A percentile compares a stretch with the other conserved stretches of the same genome.
Evolutionary conservation across 2,797 vertebrate genomes (phyloP).

Genomic region (Todus mexicanus): DNA sequence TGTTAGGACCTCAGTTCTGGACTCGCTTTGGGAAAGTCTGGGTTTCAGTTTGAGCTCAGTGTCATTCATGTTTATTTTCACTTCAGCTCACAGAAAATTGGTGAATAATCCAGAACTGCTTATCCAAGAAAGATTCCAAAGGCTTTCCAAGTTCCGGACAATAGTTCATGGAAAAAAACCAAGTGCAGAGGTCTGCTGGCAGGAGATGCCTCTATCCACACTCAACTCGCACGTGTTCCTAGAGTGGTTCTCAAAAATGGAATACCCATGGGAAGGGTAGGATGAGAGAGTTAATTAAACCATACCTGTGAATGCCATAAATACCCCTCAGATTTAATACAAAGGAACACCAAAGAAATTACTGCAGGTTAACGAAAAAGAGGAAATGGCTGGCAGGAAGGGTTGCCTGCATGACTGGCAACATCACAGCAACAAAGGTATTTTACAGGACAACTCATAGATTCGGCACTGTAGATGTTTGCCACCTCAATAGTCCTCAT

Average conservation of each 20-base stretch:
- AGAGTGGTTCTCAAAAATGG: neutral
- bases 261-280: neutral
- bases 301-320: neutral
- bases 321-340: neutral
- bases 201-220: neutral
- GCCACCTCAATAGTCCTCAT: neutral
- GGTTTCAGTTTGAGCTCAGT: neutral
- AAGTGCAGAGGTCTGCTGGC: neutral
- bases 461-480: neutral
- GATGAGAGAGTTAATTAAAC: neutral
- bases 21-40: neutral
- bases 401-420: neutral
- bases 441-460: neutral
- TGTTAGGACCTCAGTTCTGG: neutral
- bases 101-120: slow-evolving; percentile 7
- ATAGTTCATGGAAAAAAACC: neutral
- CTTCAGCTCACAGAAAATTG: neutral
- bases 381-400: neutral
- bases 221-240: neutral
- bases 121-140: slow-evolving; percentile 22
- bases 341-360: neutral
- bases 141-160: neutral
- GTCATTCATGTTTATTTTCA: neutral
- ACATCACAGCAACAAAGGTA: neutral
- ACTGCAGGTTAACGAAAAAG: neutral